A percentile compares a stretch with the other conserved stretches of the same genome.
These are phyloP conservation scores for Salmo trutta DNA, from an alignment of 2,797 vertebrate genomes.

Conservation along the genomic window DNA sequence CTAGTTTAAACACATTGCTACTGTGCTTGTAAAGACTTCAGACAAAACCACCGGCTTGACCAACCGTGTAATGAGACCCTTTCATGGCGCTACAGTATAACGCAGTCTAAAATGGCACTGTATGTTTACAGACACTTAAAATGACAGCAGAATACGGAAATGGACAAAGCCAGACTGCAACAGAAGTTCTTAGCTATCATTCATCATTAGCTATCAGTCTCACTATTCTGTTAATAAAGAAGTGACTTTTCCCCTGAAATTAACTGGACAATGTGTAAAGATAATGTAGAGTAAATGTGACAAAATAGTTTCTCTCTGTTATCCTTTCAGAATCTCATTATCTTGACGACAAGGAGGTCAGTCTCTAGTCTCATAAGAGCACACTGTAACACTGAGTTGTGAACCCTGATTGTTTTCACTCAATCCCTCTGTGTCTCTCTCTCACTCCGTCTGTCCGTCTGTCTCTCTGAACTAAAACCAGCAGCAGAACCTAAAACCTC, in stretches of 20 bases:
- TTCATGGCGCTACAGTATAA: not conserved
- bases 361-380: not conserved
- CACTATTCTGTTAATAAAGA: not conserved
- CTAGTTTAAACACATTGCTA: not conserved
- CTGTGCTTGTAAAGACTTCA: not conserved
- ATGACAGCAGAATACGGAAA: not conserved
- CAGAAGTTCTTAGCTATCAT: not conserved
- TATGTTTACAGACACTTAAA: not conserved
- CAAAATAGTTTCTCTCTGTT: slow-evolving; percentile 3
- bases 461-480: not conserved
- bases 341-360: not conserved
- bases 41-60: not conserved
- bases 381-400: not conserved
- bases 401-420: slow-evolving; percentile 5
- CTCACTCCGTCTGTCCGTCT: not conserved
- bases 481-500: not conserved
- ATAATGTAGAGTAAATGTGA: not conserved
- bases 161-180: not conserved
- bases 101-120: not conserved
- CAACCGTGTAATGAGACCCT: not conserved
- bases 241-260: not conserved
- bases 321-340: not conserved
- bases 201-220: too few species aligned
- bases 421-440: not conserved
- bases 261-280: not conserved